These are phyloP conservation scores for Rhineura floridana DNA, from an alignment of 2,113 vertebrate genomes.

Conservation along the genomic window DNA sequence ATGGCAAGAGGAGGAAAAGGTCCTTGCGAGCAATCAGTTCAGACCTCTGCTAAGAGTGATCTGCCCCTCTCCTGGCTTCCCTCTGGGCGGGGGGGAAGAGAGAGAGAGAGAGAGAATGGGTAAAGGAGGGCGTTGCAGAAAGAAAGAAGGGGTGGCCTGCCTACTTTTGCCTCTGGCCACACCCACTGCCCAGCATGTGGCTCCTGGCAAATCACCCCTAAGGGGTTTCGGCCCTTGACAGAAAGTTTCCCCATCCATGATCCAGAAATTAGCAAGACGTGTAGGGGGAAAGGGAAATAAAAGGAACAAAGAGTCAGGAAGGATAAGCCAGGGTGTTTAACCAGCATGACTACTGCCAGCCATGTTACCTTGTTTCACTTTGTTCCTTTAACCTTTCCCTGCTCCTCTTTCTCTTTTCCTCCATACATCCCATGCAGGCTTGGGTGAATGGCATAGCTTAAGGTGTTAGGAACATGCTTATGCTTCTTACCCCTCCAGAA, in stretches of 20 bases:
- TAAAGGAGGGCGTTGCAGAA: no score
- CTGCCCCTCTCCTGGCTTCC: no score
- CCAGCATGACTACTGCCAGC: not conserved
- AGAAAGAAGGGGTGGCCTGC: no score
- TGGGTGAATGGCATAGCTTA: accelerated
- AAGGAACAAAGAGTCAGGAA: not conserved
- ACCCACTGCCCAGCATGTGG: not conserved
- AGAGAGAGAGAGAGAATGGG: no score
- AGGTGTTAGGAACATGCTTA: not conserved
- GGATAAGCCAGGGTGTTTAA: not conserved
- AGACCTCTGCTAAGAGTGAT: no score
- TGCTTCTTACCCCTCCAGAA: not conserved
- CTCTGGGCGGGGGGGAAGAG: no score
- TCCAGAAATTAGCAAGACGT: not conserved
- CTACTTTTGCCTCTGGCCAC: no score
- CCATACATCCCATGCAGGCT: accelerated
- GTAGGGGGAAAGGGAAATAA: not conserved
- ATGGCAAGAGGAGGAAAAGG: no score
- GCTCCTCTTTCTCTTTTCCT: not conserved
- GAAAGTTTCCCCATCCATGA: not conserved
- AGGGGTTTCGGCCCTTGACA: not conserved
- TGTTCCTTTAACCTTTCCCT: not conserved
- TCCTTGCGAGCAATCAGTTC: no score
- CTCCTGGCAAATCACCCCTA: not conserved
- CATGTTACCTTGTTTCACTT: not conserved